These are phyloP conservation scores for Lateolabrax maculatus DNA, from an alignment of 2,797 vertebrate genomes.

Conservation along the genomic window DNA sequence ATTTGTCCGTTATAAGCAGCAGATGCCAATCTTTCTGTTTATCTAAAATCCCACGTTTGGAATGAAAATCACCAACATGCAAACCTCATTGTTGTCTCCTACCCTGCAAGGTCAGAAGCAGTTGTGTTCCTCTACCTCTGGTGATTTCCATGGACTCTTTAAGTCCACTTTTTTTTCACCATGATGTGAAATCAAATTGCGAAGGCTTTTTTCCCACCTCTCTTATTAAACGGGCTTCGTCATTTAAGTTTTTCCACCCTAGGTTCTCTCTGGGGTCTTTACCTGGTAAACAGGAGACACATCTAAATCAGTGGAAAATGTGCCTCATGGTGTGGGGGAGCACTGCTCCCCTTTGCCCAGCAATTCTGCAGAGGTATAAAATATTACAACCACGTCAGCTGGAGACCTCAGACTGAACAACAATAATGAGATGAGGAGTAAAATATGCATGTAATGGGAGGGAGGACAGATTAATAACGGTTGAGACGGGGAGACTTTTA, in stretches of 20 bases:
- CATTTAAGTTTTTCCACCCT: constrained; percentile 82
- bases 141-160: constrained; percentile 58
- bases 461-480: not conserved
- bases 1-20: constrained; percentile 21
- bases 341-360: constrained; percentile 41
- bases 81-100: constrained; percentile 21
- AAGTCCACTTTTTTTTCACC: constrained; percentile 45
- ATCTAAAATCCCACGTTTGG: constrained; percentile 43
- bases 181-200: constrained; percentile 68
- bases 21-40: constrained; percentile 42
- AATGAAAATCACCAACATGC: constrained; percentile 39
- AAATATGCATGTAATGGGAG: constrained; percentile 31
- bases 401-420: constrained; percentile 65
- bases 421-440: constrained; percentile 34
- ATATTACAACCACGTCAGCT: constrained; percentile 69
- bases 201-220: constrained; percentile 13
- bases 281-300: constrained; percentile 81
- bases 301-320: constrained; percentile 82
- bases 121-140: constrained; percentile 54
- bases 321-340: constrained; percentile 68
- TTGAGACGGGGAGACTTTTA: not conserved
- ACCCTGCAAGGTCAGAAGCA: constrained; percentile 36
- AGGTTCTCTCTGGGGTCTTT: constrained; percentile 73
- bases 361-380: constrained; percentile 63
- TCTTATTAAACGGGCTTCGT: constrained; percentile 71